Percentiles rank a stretch among this genome's conserved stretches.
Conservation (phyloP, 2,888 invertebrate species). For the Rugalucina vietnamica region DNA sequence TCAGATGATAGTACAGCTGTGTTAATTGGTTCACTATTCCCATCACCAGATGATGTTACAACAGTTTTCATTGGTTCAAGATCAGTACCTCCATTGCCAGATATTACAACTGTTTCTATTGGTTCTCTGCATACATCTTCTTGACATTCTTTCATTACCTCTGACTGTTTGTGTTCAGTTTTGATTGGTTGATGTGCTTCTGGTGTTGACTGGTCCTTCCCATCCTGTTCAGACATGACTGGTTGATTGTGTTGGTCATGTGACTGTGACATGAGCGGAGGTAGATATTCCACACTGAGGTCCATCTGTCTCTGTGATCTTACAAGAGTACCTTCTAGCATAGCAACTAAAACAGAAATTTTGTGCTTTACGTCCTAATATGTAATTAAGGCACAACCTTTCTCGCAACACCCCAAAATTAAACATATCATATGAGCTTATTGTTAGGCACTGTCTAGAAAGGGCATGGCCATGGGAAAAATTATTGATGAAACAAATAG, state of each 20-base stretch:
- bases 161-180: background rate
- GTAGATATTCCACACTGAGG: background rate
- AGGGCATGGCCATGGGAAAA: no score
- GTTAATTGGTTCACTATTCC: no score
- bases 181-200: background rate
- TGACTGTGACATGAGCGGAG: background rate
- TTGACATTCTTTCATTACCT: background rate
- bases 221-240: background rate
- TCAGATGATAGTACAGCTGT: no score
- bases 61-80: constrained; percentile 1
- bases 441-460: no score
- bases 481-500: no score
- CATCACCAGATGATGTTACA: background rate
- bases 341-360: background rate
- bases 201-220: background rate
- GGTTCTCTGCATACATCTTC: background rate
- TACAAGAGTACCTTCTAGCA: background rate
- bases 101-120: background rate
- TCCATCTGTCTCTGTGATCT: constrained; percentile 4
- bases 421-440: no score
- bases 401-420: no score
- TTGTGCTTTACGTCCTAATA: no score
- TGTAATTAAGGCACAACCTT: no score
- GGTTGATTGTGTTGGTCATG: background rate
- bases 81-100: background rate